These are phyloP conservation scores for Temnothorax rugatulus DNA, from an alignment of 2,888 invertebrate genomes.

Conservation along the genomic window DNA sequence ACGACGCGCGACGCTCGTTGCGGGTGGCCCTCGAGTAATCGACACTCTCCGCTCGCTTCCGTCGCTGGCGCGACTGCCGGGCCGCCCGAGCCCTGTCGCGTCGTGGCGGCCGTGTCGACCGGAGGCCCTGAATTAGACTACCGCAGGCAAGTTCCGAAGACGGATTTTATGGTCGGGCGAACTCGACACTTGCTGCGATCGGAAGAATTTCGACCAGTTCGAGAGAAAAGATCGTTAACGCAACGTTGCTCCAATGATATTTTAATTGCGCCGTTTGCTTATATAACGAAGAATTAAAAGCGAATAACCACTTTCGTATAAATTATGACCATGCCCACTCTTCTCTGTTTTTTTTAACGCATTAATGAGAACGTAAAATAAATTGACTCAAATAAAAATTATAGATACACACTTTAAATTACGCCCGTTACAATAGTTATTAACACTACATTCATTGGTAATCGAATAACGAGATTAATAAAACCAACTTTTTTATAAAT, in stretches of 20 bases:
- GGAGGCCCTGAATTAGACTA: not conserved
- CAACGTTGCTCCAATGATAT: not conserved
- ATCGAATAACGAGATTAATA: not conserved
- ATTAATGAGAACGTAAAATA: not conserved
- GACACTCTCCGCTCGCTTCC: constrained; percentile 17
- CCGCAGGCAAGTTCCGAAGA: not conserved
- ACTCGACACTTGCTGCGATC: not conserved
- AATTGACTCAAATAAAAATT: not conserved
- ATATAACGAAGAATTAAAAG: not conserved
- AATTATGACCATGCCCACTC: not conserved
- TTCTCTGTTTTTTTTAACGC: not conserved
- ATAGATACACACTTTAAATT: not conserved
- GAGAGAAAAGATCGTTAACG: constrained; percentile 9
- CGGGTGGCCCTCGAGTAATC: constrained; percentile 81
- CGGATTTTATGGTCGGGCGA: not conserved
- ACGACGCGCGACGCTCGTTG: constrained; percentile 74
- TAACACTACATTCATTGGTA: not conserved
- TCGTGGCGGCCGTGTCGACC: not conserved
- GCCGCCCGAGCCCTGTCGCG: not conserved
- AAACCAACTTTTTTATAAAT: not conserved
- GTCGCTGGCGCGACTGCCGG: constrained; percentile 15
- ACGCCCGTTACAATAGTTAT: not conserved
- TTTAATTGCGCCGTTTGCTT: constrained; percentile 12
- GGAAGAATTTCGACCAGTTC: constrained; percentile 5
- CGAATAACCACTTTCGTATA: not conserved